phyloP scores from a whole-genome alignment of 1,140 invertebrate species.

The Habropoda laboriosa region DNA sequence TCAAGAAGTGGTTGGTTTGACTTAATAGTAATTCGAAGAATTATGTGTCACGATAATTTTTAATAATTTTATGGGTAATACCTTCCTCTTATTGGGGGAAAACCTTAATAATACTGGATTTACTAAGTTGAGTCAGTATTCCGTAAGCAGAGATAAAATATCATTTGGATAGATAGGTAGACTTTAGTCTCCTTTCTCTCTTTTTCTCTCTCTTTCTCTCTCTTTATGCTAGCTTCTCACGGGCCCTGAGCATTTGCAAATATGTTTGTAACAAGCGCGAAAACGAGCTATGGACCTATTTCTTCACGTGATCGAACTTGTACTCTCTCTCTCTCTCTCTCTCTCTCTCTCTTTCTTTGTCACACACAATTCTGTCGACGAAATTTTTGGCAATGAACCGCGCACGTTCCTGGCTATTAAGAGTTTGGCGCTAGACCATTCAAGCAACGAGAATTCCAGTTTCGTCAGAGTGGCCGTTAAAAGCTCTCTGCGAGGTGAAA shows the following conservation, averaged over 20 bases:
- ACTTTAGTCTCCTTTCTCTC: background rate
- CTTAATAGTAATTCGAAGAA: background rate
- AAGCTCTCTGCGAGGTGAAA: background rate
- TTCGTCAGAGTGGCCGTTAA: background rate
- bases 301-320: constrained; percentile 42
- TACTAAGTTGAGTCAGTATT: background rate
- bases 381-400: constrained; percentile 40
- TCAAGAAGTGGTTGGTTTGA: too few species aligned
- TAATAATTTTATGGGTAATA: too few species aligned
- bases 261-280: background rate
- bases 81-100: too few species aligned
- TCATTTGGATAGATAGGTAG: background rate
- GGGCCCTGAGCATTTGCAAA: background rate
- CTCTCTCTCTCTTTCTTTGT: too few species aligned
- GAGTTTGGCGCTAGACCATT: background rate
- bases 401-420: constrained; percentile 18
- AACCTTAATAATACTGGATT: background rate
- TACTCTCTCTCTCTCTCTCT: too few species aligned
- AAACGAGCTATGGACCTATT: too few species aligned
- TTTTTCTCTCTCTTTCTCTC: too few species aligned
- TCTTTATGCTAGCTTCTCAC: too few species aligned
- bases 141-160: background rate
- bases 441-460: background rate
- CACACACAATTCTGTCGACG: constrained; percentile 21
- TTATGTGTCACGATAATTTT: background rate